phyloP scores from a whole-genome alignment of 2,797 vertebrate species.

The Catamblyrhynchus diadema region DNA sequence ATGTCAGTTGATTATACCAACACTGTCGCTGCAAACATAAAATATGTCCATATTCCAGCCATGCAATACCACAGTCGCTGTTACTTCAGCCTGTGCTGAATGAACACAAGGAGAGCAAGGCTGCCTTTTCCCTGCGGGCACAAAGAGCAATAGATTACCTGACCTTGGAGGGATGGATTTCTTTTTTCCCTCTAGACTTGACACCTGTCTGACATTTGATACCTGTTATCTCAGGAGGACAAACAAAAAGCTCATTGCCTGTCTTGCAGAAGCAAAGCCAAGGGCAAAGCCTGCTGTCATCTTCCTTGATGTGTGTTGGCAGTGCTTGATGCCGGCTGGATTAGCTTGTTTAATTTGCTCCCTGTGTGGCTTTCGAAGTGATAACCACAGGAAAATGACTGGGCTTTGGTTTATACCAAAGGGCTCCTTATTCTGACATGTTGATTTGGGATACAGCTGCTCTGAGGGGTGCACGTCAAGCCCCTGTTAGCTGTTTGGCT shows the following conservation, averaged over 20 bases:
- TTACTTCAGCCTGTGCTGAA: neutral
- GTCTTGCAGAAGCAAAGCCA: neutral
- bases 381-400: neutral
- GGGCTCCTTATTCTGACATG: neutral
- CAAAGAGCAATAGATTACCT: neutral
- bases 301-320: conserved; percentile 4
- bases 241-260: neutral
- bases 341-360: conserved; percentile 29
- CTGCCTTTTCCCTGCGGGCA: neutral
- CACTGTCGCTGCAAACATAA: neutral
- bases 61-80: neutral
- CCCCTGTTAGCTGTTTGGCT: neutral
- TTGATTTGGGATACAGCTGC: neutral
- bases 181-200: neutral
- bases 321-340: neutral
- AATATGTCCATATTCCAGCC: neutral
- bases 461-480: neutral
- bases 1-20: neutral
- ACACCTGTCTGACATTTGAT: neutral
- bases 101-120: neutral
- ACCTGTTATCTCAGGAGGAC: neutral
- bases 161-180: neutral
- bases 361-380: neutral
- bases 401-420: neutral
- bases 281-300: neutral